Evolutionary conservation across 2,113 vertebrate genomes (phyloP).

Genomic region (Atractosteus spatula): DNA sequence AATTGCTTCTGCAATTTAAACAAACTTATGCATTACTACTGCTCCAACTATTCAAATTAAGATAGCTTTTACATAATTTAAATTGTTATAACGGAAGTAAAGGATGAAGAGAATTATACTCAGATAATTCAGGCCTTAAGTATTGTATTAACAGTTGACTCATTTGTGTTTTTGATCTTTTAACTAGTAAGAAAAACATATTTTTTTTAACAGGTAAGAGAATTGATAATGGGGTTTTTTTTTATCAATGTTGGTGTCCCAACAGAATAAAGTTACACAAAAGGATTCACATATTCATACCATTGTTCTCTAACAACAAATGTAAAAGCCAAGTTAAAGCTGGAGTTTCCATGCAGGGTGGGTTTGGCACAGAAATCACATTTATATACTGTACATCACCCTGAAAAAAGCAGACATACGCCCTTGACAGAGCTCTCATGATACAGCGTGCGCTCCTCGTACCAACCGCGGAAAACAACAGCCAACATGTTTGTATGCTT

Average conservation of each 20-base stretch:
- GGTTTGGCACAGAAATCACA: not conserved
- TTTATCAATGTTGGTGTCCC: too few relatives aligned
- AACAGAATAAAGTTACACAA: too few relatives aligned
- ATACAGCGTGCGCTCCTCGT: not conserved
- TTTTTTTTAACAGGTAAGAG: too few relatives aligned
- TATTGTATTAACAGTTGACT: not conserved
- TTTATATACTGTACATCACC: too few relatives aligned
- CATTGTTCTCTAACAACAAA: too few relatives aligned
- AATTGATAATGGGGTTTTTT: too few relatives aligned
- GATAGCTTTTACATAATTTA: not conserved
- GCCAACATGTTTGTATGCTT: not conserved
- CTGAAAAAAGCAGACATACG: not conserved
- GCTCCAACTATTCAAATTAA: not conserved
- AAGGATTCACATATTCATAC: too few relatives aligned
- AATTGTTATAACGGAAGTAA: not conserved
- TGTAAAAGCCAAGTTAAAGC: not conserved
- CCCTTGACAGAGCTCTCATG: not conserved
- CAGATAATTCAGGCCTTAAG: not conserved
- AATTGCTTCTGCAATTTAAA: conserved; percentile 14
- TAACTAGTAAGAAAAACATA: too few relatives aligned
- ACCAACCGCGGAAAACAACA: not conserved
- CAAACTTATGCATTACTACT: not conserved
- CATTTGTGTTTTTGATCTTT: too few relatives aligned
- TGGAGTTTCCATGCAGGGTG: conserved; percentile 16
- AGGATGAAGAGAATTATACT: not conserved